Evolutionary conservation across 2,113 vertebrate species (phyloP), one percentile per base, ranked within the genome.

Genomic region (Clinocottus analis): DNA sequence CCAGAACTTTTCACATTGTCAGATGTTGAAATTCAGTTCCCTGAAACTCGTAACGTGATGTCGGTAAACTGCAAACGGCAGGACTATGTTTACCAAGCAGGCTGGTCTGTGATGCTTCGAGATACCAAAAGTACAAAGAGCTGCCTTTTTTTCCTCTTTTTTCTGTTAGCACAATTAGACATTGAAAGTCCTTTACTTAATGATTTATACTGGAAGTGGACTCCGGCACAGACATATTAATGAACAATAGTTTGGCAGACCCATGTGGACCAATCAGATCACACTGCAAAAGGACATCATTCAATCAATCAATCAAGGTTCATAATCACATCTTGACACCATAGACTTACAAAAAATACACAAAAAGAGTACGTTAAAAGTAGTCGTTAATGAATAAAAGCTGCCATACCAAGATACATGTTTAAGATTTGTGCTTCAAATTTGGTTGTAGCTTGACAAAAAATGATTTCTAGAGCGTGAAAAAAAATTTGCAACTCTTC

Each of bases 1-100:
- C 25, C 41, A 16, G 5, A 12, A 3, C 39, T 71, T 25, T n/a
- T 1, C 39, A 67, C 47, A 37, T 60, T 11, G 29, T 25, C 23
- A 53, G 66, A 35, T 41, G 31, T 25, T 2, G 1, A 27, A 12
- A 3, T 33, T 56, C 7, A 41, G 5, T 19, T 39, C 7, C 1
- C 5, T 9, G 1, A 49, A 73, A 41, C 61, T 5, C 27, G 27
- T 31, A 21, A 74, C 14, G 58, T 49, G 64, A 58, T 5, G 31
- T 77, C 47, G 12, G 27, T 59, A 43, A 73, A 59, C 49, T 29
- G 8, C 37, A 71, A 79, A 63, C 62, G 61, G 10, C 33, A 39
- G 21, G 19, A 39, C 8, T 12, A 1, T 61, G 64, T 82, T 82
- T 62, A 63, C 69, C 17, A 72, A 79, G 29, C 33, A 56, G 63